Evolutionary conservation across 2,113 vertebrate species (phyloP), one percentile per base, ranked within the genome.

Genomic region (Trinectes maculatus): DNA sequence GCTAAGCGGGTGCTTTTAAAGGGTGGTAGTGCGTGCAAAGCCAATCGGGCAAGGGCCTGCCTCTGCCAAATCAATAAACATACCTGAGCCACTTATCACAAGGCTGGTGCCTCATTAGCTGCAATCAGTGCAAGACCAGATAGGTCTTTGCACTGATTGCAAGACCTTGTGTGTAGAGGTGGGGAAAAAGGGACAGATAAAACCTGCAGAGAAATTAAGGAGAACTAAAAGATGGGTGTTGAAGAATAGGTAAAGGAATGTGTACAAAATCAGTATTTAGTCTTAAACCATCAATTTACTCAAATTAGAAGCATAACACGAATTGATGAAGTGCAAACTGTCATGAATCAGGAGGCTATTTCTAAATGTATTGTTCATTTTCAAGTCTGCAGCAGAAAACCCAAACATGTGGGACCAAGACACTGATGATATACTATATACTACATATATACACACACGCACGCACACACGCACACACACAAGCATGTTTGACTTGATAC

Each of bases 21-120:
- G 74, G 65, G 76, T 71, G 73, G 69, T 36, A 68, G 76, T 83
- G 87, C 88, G 80, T 88, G 85, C 78, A 88, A 83, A 87, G 86
- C 60, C 54, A 79, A 77, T 80, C 51, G 89, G 90, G 86, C 82
- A 86, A 81, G 47, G 58, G 59, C 48, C 65, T 8, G 33, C 58
- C 69, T 71, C 66, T 85, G 79, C 85, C 79, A 83, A 77, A 83
- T 77, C 81, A 89, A 89, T 92, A 85, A 87, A 88, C 87, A 90
- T 86, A 91, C 83, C 87, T 86, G 87, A 85, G 67, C 78, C 77
- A 46, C 83, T 83, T 86, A 87, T 61, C 49, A 9, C 72, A 70
- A 34, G 57, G 71, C 63, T 19, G 34, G 53, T 44, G 73, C 66
- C 83, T 90, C 79, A 81, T 85, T 85, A 83, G 69, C 66, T 57